Conservation (phyloP, 2,888 invertebrate genomes). For the Beris morrisii region DNA sequence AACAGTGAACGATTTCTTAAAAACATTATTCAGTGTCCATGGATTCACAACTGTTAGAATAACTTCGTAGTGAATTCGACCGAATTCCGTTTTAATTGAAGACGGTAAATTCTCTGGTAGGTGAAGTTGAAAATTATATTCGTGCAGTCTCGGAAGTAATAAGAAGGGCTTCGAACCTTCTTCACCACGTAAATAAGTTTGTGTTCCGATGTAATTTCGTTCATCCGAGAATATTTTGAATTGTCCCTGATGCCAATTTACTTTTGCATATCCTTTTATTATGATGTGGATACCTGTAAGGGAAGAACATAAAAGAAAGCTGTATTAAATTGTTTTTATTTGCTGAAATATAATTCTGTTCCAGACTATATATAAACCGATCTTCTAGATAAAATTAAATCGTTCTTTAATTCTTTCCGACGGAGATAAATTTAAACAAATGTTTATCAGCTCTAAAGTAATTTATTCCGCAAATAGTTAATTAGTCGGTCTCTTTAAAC, state of each 20-base stretch:
- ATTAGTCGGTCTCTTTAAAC: no score
- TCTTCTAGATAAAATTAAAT: no score
- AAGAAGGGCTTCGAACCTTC: slow-evolving; percentile 4
- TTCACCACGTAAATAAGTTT: slow-evolving; percentile 16
- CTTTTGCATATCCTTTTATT: slow-evolving; percentile 55
- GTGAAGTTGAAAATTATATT: slow-evolving; percentile 12
- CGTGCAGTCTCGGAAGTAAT: slow-evolving; percentile 6
- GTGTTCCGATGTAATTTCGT: slow-evolving; percentile 2
- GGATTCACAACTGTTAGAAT: slow-evolving; percentile 23
- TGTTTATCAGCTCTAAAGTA: no score
- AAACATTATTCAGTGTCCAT: slow-evolving; percentile 3
- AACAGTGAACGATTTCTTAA: slow-evolving; percentile 6
- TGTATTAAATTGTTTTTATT: no score
- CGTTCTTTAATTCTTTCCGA: no score
- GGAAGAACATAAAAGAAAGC: not conserved
- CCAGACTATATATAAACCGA: no score
- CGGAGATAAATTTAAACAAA: no score
- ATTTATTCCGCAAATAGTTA: no score
- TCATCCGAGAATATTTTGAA: slow-evolving; percentile 19
- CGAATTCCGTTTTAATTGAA: slow-evolving; percentile 13
- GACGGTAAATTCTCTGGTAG: slow-evolving; percentile 18
- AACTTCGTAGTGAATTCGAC: slow-evolving; percentile 14
- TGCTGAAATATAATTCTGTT: no score
- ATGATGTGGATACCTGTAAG: slow-evolving; percentile 57
- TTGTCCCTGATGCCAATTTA: slow-evolving; percentile 47